These are phyloP conservation scores for Castor canadensis DNA, from an alignment of 2,113 vertebrate genomes.

Conservation along the genomic window DNA sequence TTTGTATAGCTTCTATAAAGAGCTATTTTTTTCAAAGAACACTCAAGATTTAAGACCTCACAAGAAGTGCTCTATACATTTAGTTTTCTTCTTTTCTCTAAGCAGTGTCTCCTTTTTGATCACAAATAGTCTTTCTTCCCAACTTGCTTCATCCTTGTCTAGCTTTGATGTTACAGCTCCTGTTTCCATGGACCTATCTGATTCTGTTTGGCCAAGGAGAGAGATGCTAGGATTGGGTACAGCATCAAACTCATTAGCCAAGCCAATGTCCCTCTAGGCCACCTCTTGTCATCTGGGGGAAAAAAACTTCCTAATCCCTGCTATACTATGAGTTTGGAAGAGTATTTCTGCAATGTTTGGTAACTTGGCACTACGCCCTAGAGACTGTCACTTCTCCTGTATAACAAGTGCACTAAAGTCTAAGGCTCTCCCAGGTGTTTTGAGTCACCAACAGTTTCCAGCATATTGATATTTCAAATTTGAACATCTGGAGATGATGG, in stretches of 20 bases:
- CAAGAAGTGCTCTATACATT: background rate
- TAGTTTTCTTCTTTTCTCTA: background rate
- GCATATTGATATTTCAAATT: background rate
- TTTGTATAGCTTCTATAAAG: background rate
- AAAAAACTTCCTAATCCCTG: background rate
- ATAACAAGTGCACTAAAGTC: background rate
- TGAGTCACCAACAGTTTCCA: background rate
- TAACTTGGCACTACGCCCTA: background rate
- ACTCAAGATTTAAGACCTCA: background rate
- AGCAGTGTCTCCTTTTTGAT: background rate
- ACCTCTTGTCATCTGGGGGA: background rate
- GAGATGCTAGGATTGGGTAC: background rate
- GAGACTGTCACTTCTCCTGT: background rate
- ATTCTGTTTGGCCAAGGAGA: background rate
- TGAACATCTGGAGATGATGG: background rate
- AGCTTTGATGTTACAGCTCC: background rate
- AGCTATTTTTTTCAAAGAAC: background rate
- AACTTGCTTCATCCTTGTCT: background rate
- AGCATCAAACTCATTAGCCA: background rate
- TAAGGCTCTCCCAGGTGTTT: background rate
- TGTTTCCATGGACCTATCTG: background rate
- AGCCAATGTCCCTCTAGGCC: background rate
- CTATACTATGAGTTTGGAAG: background rate
- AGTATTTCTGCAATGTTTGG: background rate
- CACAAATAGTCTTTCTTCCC: background rate